Evolutionary conservation across 2,888 invertebrate genomes (phyloP).

Genomic region (Chironomus tentans): DNA sequence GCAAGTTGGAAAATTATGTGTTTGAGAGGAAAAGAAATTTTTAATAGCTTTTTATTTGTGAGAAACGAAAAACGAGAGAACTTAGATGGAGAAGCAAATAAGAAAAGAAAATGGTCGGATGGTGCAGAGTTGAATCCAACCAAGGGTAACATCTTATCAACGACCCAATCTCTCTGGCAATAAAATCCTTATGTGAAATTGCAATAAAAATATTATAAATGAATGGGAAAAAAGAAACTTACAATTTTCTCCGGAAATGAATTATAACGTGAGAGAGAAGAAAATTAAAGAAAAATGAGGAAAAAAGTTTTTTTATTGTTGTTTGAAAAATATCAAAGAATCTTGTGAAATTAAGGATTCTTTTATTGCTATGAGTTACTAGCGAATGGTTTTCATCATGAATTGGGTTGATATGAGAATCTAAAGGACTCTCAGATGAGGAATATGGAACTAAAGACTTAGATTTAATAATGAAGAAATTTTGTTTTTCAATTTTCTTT

Average conservation of each 20-base stretch:
- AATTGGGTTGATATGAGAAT: no score
- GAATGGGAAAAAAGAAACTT: constrained; percentile 17
- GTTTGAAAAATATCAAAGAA: background rate
- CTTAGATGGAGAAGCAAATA: no score
- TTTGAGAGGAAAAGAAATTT: constrained; percentile 7
- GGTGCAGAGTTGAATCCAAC: constrained; percentile 4
- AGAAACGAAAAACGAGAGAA: background rate
- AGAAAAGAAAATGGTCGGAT: constrained; percentile 5
- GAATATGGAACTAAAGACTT: no score
- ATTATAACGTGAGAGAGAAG: constrained; percentile 8
- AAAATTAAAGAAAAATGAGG: background rate
- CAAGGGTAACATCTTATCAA: background rate
- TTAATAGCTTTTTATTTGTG: constrained; percentile 26
- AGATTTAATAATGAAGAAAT: no score
- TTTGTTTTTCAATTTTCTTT: no score
- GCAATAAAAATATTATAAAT: constrained; percentile 22
- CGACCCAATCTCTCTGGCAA: constrained; percentile 16
- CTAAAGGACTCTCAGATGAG: background rate
- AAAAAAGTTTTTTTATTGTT: no score
- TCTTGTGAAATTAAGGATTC: background rate
- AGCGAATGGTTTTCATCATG: background rate
- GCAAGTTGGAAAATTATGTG: constrained; percentile 15
- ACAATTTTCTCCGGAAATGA: background rate
- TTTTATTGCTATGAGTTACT: background rate
- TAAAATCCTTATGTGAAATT: constrained; percentile 25